These are phyloP conservation scores for Catocala sponsa DNA, from an alignment of 2,888 invertebrate genomes.

Conservation along the genomic window DNA sequence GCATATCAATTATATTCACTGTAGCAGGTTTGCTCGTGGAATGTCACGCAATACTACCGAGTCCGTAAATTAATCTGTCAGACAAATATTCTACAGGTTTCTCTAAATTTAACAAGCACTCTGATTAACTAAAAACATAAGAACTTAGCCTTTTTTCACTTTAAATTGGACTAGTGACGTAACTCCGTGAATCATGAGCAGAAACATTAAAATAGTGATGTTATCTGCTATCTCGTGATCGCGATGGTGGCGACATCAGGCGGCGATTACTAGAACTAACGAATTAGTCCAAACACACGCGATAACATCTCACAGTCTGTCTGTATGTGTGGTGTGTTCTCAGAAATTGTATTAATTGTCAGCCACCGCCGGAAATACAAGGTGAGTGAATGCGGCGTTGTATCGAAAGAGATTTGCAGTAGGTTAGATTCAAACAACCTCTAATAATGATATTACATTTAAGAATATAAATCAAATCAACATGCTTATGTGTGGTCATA, in stretches of 20 bases:
- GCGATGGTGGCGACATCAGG: constrained; percentile 20
- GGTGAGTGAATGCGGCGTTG: constrained; percentile 31
- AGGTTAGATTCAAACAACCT: neutral
- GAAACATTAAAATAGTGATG: constrained; percentile 40
- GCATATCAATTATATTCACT: no score
- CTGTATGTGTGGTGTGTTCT: constrained; percentile 45
- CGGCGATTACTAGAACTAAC: constrained; percentile 21
- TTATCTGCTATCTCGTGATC: constrained; percentile 45
- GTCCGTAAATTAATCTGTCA: no score
- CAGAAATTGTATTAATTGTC: constrained; percentile 51
- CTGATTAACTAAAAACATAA: neutral
- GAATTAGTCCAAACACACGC: constrained; percentile 43
- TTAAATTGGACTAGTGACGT: constrained; percentile 10
- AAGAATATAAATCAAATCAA: no score
- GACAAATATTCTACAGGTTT: no score
- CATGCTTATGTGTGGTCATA: no score
- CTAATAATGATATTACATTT: neutral
- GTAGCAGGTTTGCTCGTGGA: no score
- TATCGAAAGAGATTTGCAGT: constrained; percentile 10
- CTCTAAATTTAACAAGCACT: no score
- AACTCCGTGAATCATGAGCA: constrained; percentile 26
- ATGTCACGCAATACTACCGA: no score
- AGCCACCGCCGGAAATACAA: constrained; percentile 49
- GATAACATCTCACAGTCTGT: constrained; percentile 37
- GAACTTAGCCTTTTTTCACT: neutral